Conservation (phyloP, 2,888 invertebrate genomes). For the Vesta saturnalis region DNA sequence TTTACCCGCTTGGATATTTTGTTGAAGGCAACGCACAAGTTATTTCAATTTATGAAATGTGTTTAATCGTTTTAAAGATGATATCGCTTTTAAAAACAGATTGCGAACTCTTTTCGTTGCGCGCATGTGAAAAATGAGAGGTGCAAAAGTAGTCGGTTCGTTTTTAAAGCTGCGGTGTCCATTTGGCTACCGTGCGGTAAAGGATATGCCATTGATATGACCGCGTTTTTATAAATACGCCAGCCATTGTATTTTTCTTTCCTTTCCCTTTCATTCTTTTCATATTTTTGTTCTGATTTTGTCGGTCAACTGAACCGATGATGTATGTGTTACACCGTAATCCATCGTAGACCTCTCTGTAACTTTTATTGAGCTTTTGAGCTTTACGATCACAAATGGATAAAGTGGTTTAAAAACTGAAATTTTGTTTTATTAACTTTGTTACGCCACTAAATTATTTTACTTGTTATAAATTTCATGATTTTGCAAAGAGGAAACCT, state of each 20-base stretch:
- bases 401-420: slow-evolving; percentile 18
- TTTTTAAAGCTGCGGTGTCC: slow-evolving; percentile 59
- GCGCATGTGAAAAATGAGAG: slow-evolving; percentile 55
- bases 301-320: slow-evolving; percentile 35
- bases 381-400: slow-evolving; percentile 31
- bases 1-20: slow-evolving; percentile 34
- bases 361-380: slow-evolving; percentile 36
- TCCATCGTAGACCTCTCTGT: slow-evolving; percentile 34
- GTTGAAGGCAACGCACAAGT: slow-evolving; percentile 37
- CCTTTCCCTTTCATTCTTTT: slow-evolving; percentile 38
- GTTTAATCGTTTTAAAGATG: slow-evolving; percentile 56
- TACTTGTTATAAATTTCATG: slow-evolving; percentile 7
- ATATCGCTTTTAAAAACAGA: slow-evolving; percentile 56
- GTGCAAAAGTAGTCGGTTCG: slow-evolving; percentile 53
- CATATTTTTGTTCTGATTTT: slow-evolving; percentile 36
- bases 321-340: slow-evolving; percentile 32
- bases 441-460: neutral
- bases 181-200: slow-evolving; percentile 53
- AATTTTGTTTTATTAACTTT: slow-evolving; percentile 16
- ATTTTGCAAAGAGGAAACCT: too few species aligned
- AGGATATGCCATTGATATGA: slow-evolving; percentile 54
- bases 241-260: slow-evolving; percentile 35
- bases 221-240: slow-evolving; percentile 40
- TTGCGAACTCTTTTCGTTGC: slow-evolving; percentile 46
- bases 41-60: slow-evolving; percentile 46